Evolutionary conservation across 2,888 invertebrate species (phyloP).

Genomic region (Pycnomerus fuliginosus): DNA sequence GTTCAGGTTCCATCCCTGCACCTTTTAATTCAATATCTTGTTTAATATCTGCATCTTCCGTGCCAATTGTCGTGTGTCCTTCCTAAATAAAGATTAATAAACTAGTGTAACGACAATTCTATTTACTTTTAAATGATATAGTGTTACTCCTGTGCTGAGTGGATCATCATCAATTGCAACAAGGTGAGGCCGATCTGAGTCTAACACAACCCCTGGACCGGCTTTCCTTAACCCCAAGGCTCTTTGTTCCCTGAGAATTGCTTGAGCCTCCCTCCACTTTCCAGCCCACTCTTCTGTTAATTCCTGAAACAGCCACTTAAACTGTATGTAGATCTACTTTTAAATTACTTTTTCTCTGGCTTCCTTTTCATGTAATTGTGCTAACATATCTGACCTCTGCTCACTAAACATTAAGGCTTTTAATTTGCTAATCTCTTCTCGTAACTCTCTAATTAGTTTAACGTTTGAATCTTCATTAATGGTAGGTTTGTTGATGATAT

Average conservation of each 20-base stretch:
- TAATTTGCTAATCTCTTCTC: slow-evolving; percentile 82
- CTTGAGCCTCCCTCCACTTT: slow-evolving; percentile 89
- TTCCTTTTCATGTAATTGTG: slow-evolving; percentile 85
- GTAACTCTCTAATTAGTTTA: slow-evolving; percentile 78
- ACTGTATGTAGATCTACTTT: neutral
- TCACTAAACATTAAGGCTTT: slow-evolving; percentile 72
- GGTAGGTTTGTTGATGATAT: slow-evolving; percentile 87
- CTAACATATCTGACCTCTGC: slow-evolving; percentile 63
- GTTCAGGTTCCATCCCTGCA: slow-evolving; percentile 74
- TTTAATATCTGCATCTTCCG: slow-evolving; percentile 65
- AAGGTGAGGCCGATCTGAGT: slow-evolving; percentile 89
- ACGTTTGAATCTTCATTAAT: slow-evolving; percentile 90
- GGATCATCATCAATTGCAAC: slow-evolving; percentile 90
- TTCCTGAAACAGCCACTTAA: slow-evolving; percentile 34
- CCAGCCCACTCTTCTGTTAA: slow-evolving; percentile 91
- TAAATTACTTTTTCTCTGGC: slow-evolving; percentile 75
- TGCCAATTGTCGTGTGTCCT: slow-evolving; percentile 83
- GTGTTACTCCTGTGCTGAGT: slow-evolving; percentile 85
- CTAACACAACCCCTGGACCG: slow-evolving; percentile 83
- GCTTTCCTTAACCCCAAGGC: slow-evolving; percentile 84
- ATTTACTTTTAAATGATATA: slow-evolving; percentile 80
- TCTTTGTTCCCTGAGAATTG: slow-evolving; percentile 84
- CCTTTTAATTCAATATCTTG: slow-evolving; percentile 79
- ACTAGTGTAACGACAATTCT: slow-evolving; percentile 1
- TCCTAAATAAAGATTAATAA: slow-evolving; percentile 58